These are phyloP conservation scores for Cyanistes caeruleus DNA, from an alignment of 2,113 vertebrate species.

Conservation along the genomic window DNA sequence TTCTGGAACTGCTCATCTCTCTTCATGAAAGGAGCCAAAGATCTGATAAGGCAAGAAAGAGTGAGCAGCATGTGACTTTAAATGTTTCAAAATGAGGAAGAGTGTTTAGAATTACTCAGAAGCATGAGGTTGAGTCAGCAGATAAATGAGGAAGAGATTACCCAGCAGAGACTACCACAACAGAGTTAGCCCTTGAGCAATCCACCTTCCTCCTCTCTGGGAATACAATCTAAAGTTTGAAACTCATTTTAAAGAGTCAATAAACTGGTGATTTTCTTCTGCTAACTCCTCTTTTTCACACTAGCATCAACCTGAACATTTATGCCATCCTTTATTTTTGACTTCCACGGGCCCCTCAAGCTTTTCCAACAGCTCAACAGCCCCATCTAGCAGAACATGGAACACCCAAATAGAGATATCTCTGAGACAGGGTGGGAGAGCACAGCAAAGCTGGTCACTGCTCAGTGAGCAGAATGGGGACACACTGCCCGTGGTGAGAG, in stretches of 20 bases:
- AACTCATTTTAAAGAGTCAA: background rate
- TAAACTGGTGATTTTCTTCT: background rate
- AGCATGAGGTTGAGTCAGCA: constrained; percentile 43
- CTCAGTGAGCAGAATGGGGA: background rate
- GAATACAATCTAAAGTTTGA: background rate
- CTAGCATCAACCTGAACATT: background rate
- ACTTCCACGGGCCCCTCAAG: background rate
- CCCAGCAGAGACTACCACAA: background rate
- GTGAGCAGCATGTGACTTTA: constrained; percentile 1
- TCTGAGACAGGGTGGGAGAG: accelerated
- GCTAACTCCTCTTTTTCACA: background rate
- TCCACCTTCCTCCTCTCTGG: background rate
- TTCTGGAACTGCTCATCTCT: background rate
- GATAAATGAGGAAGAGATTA: constrained; percentile 44
- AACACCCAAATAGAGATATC: background rate
- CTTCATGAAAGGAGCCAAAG: background rate
- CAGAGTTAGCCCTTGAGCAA: background rate
- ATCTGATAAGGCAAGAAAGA: background rate
- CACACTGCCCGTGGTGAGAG: background rate
- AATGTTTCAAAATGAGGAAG: constrained; percentile 44
- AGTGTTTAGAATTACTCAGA: constrained; percentile 17
- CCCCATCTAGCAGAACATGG: constrained; percentile 33
- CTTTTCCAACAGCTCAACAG: constrained; percentile 42
- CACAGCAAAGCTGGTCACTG: background rate
- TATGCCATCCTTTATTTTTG: background rate